phyloP scores from a whole-genome alignment of 2,113 vertebrate species.

The Tinamus guttatus region DNA sequence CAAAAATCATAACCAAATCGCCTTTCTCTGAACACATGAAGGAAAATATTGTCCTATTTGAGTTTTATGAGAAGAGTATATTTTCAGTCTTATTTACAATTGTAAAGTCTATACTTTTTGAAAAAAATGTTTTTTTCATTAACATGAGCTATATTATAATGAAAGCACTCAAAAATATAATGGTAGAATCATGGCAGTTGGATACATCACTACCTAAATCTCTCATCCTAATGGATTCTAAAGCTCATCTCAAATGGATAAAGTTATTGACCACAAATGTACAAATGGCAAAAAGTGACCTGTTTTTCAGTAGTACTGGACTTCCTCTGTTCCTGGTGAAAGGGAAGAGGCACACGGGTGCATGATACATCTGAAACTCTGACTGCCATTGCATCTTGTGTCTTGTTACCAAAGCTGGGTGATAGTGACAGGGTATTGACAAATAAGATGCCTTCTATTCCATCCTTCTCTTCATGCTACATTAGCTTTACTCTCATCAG shows the following conservation, averaged over 20 bases:
- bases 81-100: not conserved
- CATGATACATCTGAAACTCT: not conserved
- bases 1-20: conserved; percentile 4
- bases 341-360: not conserved
- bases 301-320: not conserved
- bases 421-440: conserved; percentile 30
- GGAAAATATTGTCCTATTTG: not conserved
- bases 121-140: not conserved
- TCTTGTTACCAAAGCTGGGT: conserved; percentile 6
- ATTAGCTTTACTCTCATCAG: conserved; percentile 60
- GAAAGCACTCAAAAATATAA: not conserved
- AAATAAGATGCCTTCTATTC: conserved; percentile 56
- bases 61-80: not conserved
- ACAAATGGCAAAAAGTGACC: not conserved
- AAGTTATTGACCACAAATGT: not conserved
- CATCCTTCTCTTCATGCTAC: conserved; percentile 54
- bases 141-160: not conserved
- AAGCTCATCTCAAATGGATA: not conserved
- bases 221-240: not conserved
- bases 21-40: not conserved
- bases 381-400: not conserved
- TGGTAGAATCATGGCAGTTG: not conserved
- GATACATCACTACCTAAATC: not conserved
- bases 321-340: not conserved
- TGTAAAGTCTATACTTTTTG: not conserved